Evolutionary conservation across 2,113 vertebrate species (phyloP).

Genomic region (Catharus minimus): DNA sequence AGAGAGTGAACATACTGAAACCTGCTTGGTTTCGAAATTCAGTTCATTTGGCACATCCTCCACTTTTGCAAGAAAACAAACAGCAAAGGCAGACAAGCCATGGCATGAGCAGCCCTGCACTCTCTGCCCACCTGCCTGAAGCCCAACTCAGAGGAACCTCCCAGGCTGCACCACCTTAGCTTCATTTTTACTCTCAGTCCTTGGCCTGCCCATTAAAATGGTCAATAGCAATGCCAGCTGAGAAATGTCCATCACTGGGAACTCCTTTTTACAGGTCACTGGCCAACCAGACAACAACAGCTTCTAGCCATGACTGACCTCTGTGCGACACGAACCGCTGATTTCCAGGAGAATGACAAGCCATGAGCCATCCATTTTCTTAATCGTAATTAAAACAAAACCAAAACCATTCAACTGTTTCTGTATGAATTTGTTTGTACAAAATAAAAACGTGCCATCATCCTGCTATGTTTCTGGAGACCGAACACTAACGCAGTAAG

Average conservation of each 20-base stretch:
- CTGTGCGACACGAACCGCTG: not conserved
- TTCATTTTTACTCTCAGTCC: not conserved
- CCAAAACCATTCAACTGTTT: not conserved
- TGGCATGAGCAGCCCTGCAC: not conserved
- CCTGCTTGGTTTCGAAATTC: conserved; percentile 4
- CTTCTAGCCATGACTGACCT: conserved; percentile 47
- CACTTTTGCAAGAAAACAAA: conserved; percentile 9
- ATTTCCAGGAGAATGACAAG: not conserved
- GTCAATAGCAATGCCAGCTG: conserved; percentile 31
- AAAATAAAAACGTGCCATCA: not conserved
- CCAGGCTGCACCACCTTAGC: not conserved
- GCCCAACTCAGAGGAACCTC: not conserved
- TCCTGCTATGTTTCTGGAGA: not conserved
- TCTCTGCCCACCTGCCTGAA: conserved; percentile 1
- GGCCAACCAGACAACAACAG: conserved; percentile 54
- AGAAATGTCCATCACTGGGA: conserved; percentile 4
- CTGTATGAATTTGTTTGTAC: not conserved
- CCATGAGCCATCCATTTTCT: not conserved
- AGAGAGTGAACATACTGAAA: conserved; percentile 12
- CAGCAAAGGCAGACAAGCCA: not conserved
- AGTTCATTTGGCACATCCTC: conserved; percentile 6
- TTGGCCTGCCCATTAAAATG: conserved; percentile 18
- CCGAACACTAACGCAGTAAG: not conserved
- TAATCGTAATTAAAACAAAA: not conserved
- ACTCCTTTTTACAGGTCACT: conserved; percentile 53